Evolutionary conservation across 2,888 invertebrate genomes (phyloP).

Genomic region (Lomographa bimaculata): DNA sequence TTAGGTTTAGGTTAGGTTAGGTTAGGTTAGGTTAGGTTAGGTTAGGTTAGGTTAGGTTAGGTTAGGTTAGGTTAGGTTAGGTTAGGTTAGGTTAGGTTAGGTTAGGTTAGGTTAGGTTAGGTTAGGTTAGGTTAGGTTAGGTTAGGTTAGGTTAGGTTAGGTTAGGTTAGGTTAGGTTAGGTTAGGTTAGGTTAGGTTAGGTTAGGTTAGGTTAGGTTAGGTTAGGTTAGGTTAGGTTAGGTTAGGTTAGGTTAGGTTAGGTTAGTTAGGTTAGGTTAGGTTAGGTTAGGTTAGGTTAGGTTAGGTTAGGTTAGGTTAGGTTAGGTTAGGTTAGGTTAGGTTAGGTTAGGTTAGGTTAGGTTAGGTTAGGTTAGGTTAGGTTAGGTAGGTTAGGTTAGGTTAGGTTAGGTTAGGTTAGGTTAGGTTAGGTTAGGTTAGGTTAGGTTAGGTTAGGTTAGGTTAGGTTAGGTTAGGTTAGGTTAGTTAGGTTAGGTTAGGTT

Average conservation of each 20-base stretch:
- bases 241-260: slow-evolving; percentile 11
- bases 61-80: slow-evolving; percentile 20
- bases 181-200: slow-evolving; percentile 11
- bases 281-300: slow-evolving; percentile 11
- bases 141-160: slow-evolving; percentile 21
- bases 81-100: slow-evolving; percentile 19
- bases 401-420: slow-evolving; percentile 8
- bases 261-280: slow-evolving; percentile 11
- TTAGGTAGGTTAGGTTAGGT: too few relatives aligned
- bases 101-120: slow-evolving; percentile 17
- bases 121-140: slow-evolving; percentile 18
- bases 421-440: slow-evolving; percentile 8
- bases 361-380: slow-evolving; percentile 9
- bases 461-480: slow-evolving; percentile 6
- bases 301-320: slow-evolving; percentile 11
- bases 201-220: slow-evolving; percentile 11
- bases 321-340: slow-evolving; percentile 7
- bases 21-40: slow-evolving; percentile 19
- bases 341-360: slow-evolving; percentile 8
- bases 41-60: slow-evolving; percentile 19
- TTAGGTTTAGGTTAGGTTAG: too few relatives aligned
- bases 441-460: slow-evolving; percentile 7
- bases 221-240: slow-evolving; percentile 11
- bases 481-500: slow-evolving; percentile 8
- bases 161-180: slow-evolving; percentile 11